Percentiles rank a stretch among this genome's conserved stretches.
These are phyloP conservation scores for Rhodeus uyekii DNA, from an alignment of 2,797 vertebrate genomes.

Conservation along the genomic window DNA sequence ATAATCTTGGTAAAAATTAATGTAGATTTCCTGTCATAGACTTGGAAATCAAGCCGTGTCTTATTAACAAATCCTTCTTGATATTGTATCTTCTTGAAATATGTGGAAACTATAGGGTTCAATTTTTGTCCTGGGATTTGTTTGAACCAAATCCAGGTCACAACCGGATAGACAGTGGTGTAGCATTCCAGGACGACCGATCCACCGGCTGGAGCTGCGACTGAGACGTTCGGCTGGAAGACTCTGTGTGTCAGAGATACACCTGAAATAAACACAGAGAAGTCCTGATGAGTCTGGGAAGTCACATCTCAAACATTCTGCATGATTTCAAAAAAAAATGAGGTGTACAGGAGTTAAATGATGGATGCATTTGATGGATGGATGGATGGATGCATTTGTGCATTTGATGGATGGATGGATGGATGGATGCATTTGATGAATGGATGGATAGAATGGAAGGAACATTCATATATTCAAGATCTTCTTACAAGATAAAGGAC, in stretches of 20 bases:
- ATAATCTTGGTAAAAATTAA: not conserved
- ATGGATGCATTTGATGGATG: not conserved
- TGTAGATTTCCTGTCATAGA: not conserved
- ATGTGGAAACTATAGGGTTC: not conserved
- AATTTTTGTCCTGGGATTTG: constrained; percentile 2
- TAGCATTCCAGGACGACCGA: constrained; percentile 1
- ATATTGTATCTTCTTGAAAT: not conserved
- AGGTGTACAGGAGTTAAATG: not conserved
- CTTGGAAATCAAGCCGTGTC: not conserved
- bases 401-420: not conserved
- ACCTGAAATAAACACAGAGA: not conserved
- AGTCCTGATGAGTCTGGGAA: not conserved
- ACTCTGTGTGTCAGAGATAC: not conserved
- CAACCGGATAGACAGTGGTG: not conserved
- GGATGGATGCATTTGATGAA: not conserved
- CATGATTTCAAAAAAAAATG: not conserved
- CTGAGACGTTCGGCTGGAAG: not conserved
- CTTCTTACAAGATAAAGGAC: no score
- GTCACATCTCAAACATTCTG: not conserved
- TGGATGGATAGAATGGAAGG: no score
- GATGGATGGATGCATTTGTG: no score
- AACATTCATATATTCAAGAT: no score
- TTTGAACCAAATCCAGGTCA: constrained; percentile 12
- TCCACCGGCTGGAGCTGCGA: not conserved
- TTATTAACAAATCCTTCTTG: not conserved